phyloP scores from a whole-genome alignment of 2,888 invertebrate genomes.

The Perithous albicinctus region DNA sequence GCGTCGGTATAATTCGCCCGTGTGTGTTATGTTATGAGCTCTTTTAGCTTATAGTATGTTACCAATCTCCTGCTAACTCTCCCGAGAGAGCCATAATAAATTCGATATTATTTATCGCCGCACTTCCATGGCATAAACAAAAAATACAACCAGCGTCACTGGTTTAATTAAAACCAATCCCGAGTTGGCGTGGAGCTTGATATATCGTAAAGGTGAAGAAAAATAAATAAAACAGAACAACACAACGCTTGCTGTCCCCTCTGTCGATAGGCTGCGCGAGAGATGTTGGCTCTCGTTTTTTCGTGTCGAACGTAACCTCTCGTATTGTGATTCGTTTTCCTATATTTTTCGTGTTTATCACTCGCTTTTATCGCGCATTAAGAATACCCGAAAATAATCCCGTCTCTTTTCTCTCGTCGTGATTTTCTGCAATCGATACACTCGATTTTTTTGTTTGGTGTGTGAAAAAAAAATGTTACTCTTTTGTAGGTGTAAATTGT shows the following conservation, averaged over 20 bases:
- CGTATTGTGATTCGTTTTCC: neutral
- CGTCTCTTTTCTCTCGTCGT: neutral
- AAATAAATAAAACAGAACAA: slow-evolving; percentile 14
- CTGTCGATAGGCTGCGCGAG: slow-evolving; percentile 3
- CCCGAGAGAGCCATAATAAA: neutral
- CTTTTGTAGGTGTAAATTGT: neutral
- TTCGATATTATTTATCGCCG: slow-evolving; percentile 1
- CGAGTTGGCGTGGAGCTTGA: neutral
- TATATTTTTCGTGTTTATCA: neutral
- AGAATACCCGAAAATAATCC: neutral
- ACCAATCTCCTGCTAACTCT: slow-evolving; percentile 30
- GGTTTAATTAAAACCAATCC: too few species aligned
- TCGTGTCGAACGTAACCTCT: slow-evolving; percentile 23
- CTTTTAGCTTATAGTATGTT: slow-evolving; percentile 59
- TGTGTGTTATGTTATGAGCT: slow-evolving; percentile 70
- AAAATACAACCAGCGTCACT: too few species aligned
- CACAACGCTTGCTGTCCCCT: neutral
- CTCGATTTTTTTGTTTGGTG: neutral
- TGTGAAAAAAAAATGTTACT: neutral
- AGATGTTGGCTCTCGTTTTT: slow-evolving; percentile 1
- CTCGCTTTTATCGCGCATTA: neutral
- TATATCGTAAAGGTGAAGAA: slow-evolving; percentile 6
- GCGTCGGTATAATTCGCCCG: slow-evolving; percentile 43
- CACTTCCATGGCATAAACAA: too few species aligned
- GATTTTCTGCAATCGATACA: neutral